Conservation (phyloP, 2,113 vertebrate genomes). For the Ceyx margarethae region DNA sequence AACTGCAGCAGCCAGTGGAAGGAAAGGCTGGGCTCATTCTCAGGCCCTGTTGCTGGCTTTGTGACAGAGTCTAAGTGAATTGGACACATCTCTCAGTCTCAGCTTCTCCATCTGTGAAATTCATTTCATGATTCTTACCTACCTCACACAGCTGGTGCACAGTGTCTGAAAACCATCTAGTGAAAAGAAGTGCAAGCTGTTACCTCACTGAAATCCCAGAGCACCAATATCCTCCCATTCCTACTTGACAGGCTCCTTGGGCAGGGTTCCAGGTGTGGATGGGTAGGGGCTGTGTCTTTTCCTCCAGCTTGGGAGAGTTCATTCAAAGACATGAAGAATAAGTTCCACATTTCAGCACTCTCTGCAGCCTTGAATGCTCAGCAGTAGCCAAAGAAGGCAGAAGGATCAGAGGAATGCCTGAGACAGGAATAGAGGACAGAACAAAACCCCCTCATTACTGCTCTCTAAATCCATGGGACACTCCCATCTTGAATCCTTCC, state of each 20-base stretch:
- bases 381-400: not conserved
- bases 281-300: not conserved
- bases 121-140: constrained; percentile 22
- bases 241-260: not conserved
- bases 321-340: constrained; percentile 24
- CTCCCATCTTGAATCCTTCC: not conserved
- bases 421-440: constrained; percentile 39
- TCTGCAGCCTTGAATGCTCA: constrained; percentile 4
- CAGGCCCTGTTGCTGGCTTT: constrained; percentile 16
- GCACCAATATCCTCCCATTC: not conserved
- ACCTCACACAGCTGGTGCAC: not conserved
- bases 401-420: constrained; percentile 33
- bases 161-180: not conserved
- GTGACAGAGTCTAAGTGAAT: not conserved
- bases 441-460: constrained; percentile 14
- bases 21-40: not conserved
- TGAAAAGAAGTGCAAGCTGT: not conserved
- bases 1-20: not conserved
- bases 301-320: not conserved
- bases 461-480: not conserved
- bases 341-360: not conserved
- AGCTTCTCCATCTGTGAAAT: constrained; percentile 47
- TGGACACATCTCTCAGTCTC: constrained; percentile 15
- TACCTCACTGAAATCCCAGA: constrained; percentile 2
- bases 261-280: not conserved